Percentiles rank a stretch among this genome's conserved stretches.
Evolutionary conservation across 2,797 vertebrate species (phyloP).

Genomic region (Apogon hyalosoma): DNA sequence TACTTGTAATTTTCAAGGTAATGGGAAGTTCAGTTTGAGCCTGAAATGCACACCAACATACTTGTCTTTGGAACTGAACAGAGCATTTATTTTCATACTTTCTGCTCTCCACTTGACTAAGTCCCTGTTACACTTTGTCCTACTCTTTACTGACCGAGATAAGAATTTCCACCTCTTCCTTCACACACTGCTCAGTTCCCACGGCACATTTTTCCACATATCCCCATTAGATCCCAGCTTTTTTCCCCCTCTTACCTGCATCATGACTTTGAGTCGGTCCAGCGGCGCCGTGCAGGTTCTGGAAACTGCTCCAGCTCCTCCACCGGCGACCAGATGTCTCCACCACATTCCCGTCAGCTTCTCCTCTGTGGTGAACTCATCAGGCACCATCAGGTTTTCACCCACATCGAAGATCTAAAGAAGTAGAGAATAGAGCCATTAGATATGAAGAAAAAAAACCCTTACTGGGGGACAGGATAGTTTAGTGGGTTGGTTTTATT

Average conservation of each 20-base stretch:
- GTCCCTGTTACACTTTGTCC: too few relatives aligned
- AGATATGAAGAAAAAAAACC: too few relatives aligned
- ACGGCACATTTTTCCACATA: not conserved
- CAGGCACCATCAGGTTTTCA: slow-evolving; percentile 94
- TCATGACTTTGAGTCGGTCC: slow-evolving; percentile 95
- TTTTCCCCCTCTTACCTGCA: slow-evolving; percentile 87
- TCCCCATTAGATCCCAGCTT: not conserved
- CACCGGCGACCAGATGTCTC: slow-evolving; percentile 95
- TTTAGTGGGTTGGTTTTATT: too few relatives aligned
- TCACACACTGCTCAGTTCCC: not conserved
- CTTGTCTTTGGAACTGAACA: too few relatives aligned
- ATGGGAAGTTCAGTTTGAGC: too few relatives aligned
- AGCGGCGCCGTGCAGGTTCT: slow-evolving; percentile 94
- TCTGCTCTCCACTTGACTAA: too few relatives aligned
- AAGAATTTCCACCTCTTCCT: not conserved
- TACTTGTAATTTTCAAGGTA: too few relatives aligned
- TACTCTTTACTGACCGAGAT: too few relatives aligned
- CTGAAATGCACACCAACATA: too few relatives aligned
- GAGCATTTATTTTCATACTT: too few relatives aligned
- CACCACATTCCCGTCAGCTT: slow-evolving; percentile 96
- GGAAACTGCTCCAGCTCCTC: slow-evolving; percentile 92
- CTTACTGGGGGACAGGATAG: too few relatives aligned
- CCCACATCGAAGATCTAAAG: slow-evolving; percentile 95
- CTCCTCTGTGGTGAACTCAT: slow-evolving; percentile 95
- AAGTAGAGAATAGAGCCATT: not conserved